Conservation (phyloP, 2,113 vertebrate genomes). For the Entosphenus tridentatus region DNA sequence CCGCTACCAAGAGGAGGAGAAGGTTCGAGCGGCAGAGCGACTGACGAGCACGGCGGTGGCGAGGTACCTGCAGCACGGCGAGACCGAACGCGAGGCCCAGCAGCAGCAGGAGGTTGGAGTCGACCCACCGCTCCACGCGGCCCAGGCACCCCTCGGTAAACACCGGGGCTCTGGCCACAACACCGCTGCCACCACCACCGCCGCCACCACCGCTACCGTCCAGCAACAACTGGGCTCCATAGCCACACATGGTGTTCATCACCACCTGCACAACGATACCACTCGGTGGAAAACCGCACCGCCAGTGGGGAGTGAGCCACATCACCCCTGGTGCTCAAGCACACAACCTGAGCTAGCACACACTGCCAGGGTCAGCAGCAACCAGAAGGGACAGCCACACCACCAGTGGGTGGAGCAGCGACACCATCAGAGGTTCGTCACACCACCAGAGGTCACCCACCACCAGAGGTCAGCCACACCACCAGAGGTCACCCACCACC, state of each 20-base stretch:
- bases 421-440: not conserved
- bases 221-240: conserved; percentile 19
- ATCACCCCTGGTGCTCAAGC: not conserved
- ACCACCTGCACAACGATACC: conserved; percentile 16
- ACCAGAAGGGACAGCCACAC: not conserved
- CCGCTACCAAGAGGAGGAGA: too few relatives aligned
- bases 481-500: not conserved
- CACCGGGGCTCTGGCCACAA: conserved; percentile 22
- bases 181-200: not conserved
- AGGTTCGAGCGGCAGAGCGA: too few relatives aligned
- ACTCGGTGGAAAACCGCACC: not conserved
- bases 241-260: conserved; percentile 34
- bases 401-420: not conserved
- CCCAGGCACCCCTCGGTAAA: conserved; percentile 28
- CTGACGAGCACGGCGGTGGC: too few relatives aligned
- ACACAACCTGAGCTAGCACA: conserved; percentile 1
- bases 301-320: not conserved
- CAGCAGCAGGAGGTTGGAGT: conserved; percentile 30
- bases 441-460: not conserved
- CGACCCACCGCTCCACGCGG: conserved; percentile 25
- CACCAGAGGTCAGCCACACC: not conserved
- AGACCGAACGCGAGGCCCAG: conserved; percentile 26
- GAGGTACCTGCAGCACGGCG: conserved; percentile 29
- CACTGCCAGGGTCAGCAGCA: not conserved
- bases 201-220: too few relatives aligned